phyloP scores from a whole-genome alignment of 2,113 vertebrate genomes.

The Mirounga angustirostris region DNA sequence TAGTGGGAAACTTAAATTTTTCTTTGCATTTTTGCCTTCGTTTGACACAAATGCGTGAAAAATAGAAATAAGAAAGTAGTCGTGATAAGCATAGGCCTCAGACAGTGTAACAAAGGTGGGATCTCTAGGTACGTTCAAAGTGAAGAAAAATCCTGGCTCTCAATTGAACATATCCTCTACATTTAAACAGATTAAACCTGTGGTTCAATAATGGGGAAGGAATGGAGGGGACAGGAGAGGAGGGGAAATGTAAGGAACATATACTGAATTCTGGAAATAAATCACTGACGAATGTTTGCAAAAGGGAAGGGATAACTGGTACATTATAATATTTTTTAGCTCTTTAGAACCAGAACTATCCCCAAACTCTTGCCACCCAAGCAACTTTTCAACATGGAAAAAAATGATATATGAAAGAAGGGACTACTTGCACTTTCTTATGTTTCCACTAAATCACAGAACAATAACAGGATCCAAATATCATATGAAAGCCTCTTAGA shows the following conservation, averaged over 20 bases:
- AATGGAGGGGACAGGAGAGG: not conserved
- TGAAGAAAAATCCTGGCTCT: not conserved
- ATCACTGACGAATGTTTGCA: not conserved
- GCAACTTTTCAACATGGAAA: not conserved
- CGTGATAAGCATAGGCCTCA: not conserved
- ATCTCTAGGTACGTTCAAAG: not conserved
- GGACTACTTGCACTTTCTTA: not conserved
- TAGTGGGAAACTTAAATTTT: slow-evolving; percentile 30
- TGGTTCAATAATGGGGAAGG: not conserved
- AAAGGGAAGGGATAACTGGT: not conserved
- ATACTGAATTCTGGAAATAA: slow-evolving; percentile 35
- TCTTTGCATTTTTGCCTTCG: not conserved
- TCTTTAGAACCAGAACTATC: slow-evolving; percentile 12
- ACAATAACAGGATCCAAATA: not conserved
- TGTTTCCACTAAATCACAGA: slow-evolving; percentile 34
- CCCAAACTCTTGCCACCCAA: not conserved
- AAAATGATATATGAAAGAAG: not conserved
- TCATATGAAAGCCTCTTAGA: not conserved
- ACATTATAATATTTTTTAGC: not conserved
- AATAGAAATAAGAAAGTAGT: slow-evolving; percentile 14
- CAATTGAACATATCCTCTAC: not conserved
- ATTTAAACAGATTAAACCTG: slow-evolving; percentile 22
- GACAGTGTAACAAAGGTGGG: not conserved
- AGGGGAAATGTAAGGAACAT: not conserved
- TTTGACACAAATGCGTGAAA: not conserved